These are phyloP conservation scores for Thripadectes ignobilis DNA, from an alignment of 2,797 vertebrate genomes.

Conservation along the genomic window DNA sequence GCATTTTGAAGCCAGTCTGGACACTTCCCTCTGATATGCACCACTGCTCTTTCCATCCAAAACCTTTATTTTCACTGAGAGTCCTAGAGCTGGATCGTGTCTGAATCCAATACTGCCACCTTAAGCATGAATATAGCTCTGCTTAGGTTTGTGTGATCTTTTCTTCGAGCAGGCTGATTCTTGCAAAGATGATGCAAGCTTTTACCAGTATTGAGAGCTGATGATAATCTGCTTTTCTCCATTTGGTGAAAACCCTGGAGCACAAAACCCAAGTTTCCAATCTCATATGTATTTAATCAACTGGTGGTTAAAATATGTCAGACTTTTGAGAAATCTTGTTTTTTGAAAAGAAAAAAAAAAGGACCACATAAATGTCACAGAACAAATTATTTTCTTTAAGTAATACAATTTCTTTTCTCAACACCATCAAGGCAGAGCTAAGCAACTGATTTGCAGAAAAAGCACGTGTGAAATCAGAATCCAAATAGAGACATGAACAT, in stretches of 20 bases:
- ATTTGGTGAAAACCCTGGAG: not conserved
- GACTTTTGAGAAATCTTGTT: not conserved
- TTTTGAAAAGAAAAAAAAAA: not conserved
- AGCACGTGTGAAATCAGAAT: not conserved
- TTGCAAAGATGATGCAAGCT: not conserved
- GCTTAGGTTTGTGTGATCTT: not conserved
- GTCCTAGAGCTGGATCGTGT: not conserved
- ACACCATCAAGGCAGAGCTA: not conserved
- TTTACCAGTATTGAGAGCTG: not conserved
- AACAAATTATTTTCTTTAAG: not conserved
- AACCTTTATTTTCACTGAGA: not conserved
- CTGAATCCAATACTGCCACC: not conserved
- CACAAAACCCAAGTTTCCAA: not conserved
- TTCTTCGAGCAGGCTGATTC: not conserved
- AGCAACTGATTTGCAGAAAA: not conserved
- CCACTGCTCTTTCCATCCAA: not conserved
- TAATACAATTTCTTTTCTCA: not conserved
- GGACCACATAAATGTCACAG: not conserved
- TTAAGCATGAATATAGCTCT: not conserved
- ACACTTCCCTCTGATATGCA: not conserved
- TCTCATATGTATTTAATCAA: not conserved
- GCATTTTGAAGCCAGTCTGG: not conserved
- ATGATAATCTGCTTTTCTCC: not conserved
- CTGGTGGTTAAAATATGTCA: not conserved
- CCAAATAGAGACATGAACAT: not conserved